Evolutionary conservation across 2,888 invertebrate genomes (phyloP), one percentile per base, ranked within the genome.

Genomic region (Acanthopleura granulata): DNA sequence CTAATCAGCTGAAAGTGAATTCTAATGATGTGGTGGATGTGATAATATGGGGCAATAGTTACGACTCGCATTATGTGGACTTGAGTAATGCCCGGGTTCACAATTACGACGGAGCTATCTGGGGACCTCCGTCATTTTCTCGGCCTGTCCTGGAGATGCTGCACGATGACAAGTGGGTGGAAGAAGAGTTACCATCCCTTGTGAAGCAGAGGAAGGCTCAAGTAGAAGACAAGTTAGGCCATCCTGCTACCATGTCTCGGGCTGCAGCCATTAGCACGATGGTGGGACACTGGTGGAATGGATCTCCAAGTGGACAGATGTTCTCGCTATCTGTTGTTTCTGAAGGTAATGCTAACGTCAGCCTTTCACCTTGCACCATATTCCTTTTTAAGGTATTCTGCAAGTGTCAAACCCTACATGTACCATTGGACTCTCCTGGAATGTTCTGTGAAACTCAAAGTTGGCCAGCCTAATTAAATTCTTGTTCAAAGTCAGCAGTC

Each of bases 71-170:
- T 40, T 71, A 40, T 49, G 71, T 71, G 1, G 71, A 71, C 25
- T 18, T 49, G 22, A 71, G 71, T 25, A 71, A 71, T 18, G 50
- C 71, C 25, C 79, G 87, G 15, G 89, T 90, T 15, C 87, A 88
- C 77, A 79, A 82, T 18, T 88, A 87, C 75, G 89, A 89, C 76
- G 89, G 90, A 0, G 87, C 90, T 0, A 84, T 90, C 69, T 84
- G 85, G 82, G 90, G 90, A 15, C 90, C 90, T 22, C 84, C 86
- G 0, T 84, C 83, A 49, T 90, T 84, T 80, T 88, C 89, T 9
- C 79, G 87, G 22, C 82, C 88, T 9, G 85, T 84, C 15, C 76
- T 78, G 57, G 87, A 88, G 75, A 86, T 88, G 86, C 80, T 88
- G 18, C 86, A 87, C 75, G 89, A 90, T 77, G 83, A 84, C 62